Conservation (phyloP, 2,113 vertebrate genomes). For the Larimichthys crocea region DNA sequence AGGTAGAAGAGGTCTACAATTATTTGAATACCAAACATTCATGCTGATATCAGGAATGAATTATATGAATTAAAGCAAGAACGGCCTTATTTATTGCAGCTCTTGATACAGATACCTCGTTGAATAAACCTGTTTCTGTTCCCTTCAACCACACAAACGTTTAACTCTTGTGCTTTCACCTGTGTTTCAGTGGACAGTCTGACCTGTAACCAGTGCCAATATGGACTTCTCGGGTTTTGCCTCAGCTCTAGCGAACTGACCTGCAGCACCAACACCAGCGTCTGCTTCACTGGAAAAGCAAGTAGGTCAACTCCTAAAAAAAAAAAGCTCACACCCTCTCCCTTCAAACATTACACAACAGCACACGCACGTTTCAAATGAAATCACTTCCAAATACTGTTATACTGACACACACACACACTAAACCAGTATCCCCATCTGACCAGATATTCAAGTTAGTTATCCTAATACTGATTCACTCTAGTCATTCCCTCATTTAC, state of each 20-base stretch:
- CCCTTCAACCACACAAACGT: neutral
- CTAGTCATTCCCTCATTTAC: neutral
- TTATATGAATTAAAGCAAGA: neutral
- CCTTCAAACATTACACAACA: neutral
- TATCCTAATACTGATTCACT: neutral
- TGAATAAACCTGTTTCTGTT: neutral
- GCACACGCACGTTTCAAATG: neutral
- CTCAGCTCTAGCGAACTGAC: rapidly evolving
- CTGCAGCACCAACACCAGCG: conserved; percentile 25
- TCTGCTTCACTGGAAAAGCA: conserved; percentile 60
- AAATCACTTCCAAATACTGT: neutral
- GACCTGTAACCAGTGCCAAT: conserved; percentile 69
- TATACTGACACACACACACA: neutral
- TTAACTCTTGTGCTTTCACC: neutral
- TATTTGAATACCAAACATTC: neutral
- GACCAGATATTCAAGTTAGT: neutral
- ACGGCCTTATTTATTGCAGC: neutral
- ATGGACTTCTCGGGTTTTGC: conserved; percentile 35
- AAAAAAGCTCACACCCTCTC: neutral
- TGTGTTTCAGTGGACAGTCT: conserved; percentile 77
- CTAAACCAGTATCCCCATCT: neutral
- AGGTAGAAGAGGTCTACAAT: neutral
- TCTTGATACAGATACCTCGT: neutral
- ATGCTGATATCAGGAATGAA: neutral
- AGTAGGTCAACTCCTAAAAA: conserved; percentile 65